Evolutionary conservation across 2,888 invertebrate species (phyloP).

Genomic region (Apamea anceps): DNA sequence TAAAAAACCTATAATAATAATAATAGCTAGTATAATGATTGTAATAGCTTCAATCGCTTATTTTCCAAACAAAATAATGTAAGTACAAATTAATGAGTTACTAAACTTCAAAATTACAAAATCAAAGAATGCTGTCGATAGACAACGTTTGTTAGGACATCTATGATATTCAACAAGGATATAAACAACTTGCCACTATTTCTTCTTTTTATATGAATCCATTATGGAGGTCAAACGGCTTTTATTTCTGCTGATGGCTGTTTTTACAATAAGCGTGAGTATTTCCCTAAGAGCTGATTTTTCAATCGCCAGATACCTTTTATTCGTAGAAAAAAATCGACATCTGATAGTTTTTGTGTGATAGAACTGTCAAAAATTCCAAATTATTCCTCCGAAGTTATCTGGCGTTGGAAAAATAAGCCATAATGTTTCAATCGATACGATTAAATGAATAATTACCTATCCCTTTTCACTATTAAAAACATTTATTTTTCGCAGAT

Average conservation of each 20-base stretch:
- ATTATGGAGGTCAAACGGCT: slow-evolving; percentile 27
- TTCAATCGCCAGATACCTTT: too few relatives aligned
- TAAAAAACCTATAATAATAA: neutral
- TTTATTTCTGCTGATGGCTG: neutral
- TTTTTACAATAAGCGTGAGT: slow-evolving; percentile 28
- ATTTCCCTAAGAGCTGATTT: neutral
- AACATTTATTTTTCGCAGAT: slow-evolving; percentile 48
- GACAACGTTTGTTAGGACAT: slow-evolving; percentile 36
- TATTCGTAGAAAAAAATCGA: too few relatives aligned
- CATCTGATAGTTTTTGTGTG: too few relatives aligned
- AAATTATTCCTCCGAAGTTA: too few relatives aligned
- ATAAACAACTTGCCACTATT: slow-evolving; percentile 13
- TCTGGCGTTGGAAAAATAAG: too few relatives aligned
- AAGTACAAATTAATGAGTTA: slow-evolving; percentile 25
- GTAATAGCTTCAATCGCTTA: neutral
- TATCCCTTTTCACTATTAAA: neutral
- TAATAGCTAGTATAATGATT: too few relatives aligned
- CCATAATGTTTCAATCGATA: neutral
- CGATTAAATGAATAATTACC: neutral
- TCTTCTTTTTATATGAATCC: neutral
- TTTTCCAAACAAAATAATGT: neutral
- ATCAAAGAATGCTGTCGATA: slow-evolving; percentile 17
- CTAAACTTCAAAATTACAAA: slow-evolving; percentile 23
- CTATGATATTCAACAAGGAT: neutral
- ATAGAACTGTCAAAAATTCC: too few relatives aligned